Percentiles rank a stretch among this genome's conserved stretches.
Evolutionary conservation across 2,113 vertebrate species (phyloP).

Genomic region (Jaculus jaculus): DNA sequence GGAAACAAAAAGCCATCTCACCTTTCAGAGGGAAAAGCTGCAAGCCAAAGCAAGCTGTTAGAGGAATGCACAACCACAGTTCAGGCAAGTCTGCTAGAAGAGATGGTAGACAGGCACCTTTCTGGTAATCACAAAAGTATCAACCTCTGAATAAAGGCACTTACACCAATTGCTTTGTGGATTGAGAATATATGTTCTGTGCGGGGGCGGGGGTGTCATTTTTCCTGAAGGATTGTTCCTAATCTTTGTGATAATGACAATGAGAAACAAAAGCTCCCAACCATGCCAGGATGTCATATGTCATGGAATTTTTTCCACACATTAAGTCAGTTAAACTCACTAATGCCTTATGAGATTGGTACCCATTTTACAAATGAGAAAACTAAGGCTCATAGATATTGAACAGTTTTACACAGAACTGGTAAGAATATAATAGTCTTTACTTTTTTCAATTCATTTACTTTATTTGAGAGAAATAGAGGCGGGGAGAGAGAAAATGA

Average conservation of each 20-base stretch:
- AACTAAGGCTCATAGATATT: not conserved
- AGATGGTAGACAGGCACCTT: not conserved
- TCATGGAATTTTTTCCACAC: not conserved
- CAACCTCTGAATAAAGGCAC: not conserved
- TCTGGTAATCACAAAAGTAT: not conserved
- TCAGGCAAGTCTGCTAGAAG: not conserved
- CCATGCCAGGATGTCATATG: not conserved
- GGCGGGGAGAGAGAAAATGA: too few relatives aligned
- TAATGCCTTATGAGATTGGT: not conserved
- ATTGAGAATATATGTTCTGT: not conserved
- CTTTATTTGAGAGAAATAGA: too few relatives aligned
- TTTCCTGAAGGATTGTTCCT: conserved; percentile 9
- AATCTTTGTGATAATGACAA: not conserved
- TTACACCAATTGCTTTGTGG: not conserved
- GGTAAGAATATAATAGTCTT: not conserved
- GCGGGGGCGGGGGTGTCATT: not conserved
- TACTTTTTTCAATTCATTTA: too few relatives aligned
- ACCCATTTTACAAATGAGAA: not conserved
- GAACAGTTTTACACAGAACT: not conserved
- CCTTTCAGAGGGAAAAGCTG: conserved; percentile 39
- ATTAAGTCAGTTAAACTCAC: not conserved
- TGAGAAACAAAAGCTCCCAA: not conserved
- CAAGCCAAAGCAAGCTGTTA: not conserved
- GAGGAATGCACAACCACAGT: not conserved
- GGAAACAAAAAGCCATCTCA: not conserved